Conservation (phyloP, 2,888 invertebrate genomes). For the Gari tellinella region DNA sequence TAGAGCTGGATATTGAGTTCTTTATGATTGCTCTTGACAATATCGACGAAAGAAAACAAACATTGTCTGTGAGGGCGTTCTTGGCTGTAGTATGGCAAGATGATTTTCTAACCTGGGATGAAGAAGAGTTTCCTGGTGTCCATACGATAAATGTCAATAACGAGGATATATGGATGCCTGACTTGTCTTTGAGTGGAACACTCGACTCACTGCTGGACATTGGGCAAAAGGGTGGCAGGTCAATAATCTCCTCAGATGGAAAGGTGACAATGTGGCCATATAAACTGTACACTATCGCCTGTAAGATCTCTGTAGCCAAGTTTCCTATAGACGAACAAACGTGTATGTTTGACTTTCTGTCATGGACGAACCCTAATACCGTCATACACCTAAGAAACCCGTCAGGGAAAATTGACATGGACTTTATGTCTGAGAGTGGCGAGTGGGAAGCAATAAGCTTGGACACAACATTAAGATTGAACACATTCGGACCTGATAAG, state of each 20-base stretch:
- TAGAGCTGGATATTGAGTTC: constrained; percentile 40
- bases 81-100: constrained; percentile 58
- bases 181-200: constrained; percentile 36
- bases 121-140: constrained; percentile 31
- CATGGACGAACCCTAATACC: constrained; percentile 46
- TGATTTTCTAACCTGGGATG: constrained; percentile 43
- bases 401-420: constrained; percentile 6
- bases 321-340: constrained; percentile 65
- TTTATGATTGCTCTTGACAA: constrained; percentile 56
- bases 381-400: constrained; percentile 24
- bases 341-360: constrained; percentile 58
- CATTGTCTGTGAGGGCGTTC: constrained; percentile 44
- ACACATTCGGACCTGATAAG: constrained; percentile 12
- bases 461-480: neutral
- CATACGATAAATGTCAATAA: constrained; percentile 46
- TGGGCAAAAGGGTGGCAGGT: constrained; percentile 45
- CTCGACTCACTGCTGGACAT: constrained; percentile 51
- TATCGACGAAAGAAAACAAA: constrained; percentile 53
- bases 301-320: constrained; percentile 39
- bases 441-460: constrained; percentile 32
- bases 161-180: constrained; percentile 55
- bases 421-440: constrained; percentile 29
- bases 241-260: constrained; percentile 37
- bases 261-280: constrained; percentile 55
- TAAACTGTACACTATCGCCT: constrained; percentile 37